Evolutionary conservation across 2,888 invertebrate species (phyloP).

Genomic region (Antitype chi): DNA sequence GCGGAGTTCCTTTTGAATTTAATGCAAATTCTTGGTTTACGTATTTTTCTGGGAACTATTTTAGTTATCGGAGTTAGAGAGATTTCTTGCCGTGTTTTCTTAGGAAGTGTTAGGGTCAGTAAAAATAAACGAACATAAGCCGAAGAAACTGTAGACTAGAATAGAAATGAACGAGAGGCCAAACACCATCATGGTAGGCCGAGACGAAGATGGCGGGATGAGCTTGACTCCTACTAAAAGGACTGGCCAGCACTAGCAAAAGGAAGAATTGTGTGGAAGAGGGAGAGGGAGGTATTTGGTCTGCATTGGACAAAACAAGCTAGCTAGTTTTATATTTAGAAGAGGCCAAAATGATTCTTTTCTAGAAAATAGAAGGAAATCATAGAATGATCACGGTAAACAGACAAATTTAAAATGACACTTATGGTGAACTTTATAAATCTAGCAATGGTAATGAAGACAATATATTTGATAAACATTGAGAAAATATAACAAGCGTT

Average conservation of each 20-base stretch:
- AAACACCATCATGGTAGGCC: too few relatives aligned
- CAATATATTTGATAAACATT: neutral
- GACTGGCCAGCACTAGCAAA: too few relatives aligned
- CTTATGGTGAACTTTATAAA: neutral
- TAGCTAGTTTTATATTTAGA: too few relatives aligned
- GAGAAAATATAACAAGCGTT: neutral
- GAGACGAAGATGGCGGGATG: too few relatives aligned
- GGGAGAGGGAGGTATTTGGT: too few relatives aligned
- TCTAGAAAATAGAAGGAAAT: neutral
- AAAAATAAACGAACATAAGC: neutral
- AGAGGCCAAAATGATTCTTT: neutral
- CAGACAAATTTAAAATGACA: neutral
- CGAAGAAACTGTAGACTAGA: neutral
- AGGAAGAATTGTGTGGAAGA: too few relatives aligned
- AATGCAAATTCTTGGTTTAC: slow-evolving; percentile 55
- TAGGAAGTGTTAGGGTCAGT: neutral
- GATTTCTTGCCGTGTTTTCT: slow-evolving; percentile 9
- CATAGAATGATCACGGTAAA: neutral
- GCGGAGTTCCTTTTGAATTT: slow-evolving; percentile 60
- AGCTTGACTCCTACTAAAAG: too few relatives aligned
- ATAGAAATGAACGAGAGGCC: neutral
- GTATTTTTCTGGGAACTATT: slow-evolving; percentile 56
- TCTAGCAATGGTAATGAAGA: neutral
- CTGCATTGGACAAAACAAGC: too few relatives aligned
- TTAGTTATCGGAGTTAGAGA: slow-evolving; percentile 26